phyloP scores from a whole-genome alignment of 2,888 invertebrate species.

The Acleris sparsana region DNA sequence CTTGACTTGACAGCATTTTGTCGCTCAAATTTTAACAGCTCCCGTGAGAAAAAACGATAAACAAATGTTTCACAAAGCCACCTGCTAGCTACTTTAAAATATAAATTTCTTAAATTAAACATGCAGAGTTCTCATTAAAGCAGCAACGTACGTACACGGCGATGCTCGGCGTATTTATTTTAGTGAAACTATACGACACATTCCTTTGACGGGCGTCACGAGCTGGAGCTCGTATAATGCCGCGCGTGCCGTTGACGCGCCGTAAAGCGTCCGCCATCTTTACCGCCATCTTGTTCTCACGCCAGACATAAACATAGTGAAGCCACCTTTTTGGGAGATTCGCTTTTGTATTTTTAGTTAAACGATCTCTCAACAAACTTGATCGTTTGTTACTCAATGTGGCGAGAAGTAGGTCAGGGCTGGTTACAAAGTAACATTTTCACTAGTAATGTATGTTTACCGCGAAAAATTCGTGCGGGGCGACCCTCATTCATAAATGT shows the following conservation, averaged over 20 bases:
- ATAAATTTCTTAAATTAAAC: background rate
- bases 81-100: too few species aligned
- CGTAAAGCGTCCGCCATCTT: slow-evolving; percentile 24
- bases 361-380: background rate
- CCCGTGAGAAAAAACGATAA: too few species aligned
- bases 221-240: slow-evolving; percentile 1
- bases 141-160: background rate
- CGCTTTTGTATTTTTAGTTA: slow-evolving; percentile 11
- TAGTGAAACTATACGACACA: background rate
- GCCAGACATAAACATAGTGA: slow-evolving; percentile 8
- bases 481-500: slow-evolving; percentile 31
- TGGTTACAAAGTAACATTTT: slow-evolving; percentile 1
- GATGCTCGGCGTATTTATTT: slow-evolving; percentile 5
- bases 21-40: too few species aligned
- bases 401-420: slow-evolving; percentile 8
- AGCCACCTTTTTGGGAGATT: slow-evolving; percentile 8
- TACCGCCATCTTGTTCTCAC: slow-evolving; percentile 8
- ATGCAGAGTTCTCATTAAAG: background rate
- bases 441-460: slow-evolving; percentile 12
- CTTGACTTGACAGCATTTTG: too few species aligned
- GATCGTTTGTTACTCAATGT: slow-evolving; percentile 1
- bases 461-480: slow-evolving; percentile 19
- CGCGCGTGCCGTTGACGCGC: slow-evolving; percentile 17
- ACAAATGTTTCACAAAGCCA: too few species aligned
- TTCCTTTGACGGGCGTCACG: slow-evolving; percentile 4